These are phyloP conservation scores for Xylocopa sonorina DNA, from an alignment of 1,140 invertebrate species.

Conservation along the genomic window DNA sequence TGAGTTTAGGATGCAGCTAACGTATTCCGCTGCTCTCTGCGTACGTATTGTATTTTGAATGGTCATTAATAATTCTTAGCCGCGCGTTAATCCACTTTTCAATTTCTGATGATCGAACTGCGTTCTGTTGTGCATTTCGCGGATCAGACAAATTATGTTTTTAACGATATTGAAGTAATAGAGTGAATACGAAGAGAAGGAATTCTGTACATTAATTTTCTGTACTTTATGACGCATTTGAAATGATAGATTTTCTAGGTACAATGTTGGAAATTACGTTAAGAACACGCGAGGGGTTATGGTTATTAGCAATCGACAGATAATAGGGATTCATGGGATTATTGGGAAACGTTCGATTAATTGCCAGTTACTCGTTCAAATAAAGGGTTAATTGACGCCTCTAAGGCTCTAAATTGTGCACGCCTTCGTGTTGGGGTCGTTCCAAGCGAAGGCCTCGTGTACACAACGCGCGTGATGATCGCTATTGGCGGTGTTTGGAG, in stretches of 20 bases:
- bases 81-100: neutral
- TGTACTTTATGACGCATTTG: too few relatives aligned
- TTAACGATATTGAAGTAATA: too few relatives aligned
- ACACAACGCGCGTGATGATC: neutral
- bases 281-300: neutral
- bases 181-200: too few relatives aligned
- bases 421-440: neutral
- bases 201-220: too few relatives aligned
- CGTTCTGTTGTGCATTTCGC: too few relatives aligned
- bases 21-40: too few relatives aligned
- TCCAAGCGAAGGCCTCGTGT: neutral
- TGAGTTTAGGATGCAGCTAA: neutral
- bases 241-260: too few relatives aligned
- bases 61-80: neutral
- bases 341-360: neutral
- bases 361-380: neutral
- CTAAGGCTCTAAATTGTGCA: neutral
- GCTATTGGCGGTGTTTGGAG: constrained; percentile 11
- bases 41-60: neutral
- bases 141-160: too few relatives aligned
- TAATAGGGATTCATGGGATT: neutral
- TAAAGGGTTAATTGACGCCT: constrained; percentile 10
- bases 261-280: too few relatives aligned
- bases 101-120: neutral
- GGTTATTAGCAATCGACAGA: neutral